Conservation (phyloP, 2,888 invertebrate species). For the Timema podura region DNA sequence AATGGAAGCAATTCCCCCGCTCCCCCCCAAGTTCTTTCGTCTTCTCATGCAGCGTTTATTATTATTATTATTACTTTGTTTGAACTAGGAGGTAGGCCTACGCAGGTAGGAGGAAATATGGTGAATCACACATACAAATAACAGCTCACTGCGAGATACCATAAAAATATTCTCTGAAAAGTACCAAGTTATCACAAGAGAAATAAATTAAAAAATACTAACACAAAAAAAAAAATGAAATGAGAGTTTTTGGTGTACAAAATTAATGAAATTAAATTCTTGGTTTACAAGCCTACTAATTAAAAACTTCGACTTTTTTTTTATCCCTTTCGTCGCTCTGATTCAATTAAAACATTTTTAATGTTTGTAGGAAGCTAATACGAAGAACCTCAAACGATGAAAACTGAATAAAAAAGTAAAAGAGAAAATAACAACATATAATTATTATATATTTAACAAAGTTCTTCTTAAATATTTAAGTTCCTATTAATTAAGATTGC, state of each 20-base stretch:
- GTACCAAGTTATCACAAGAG: slow-evolving; percentile 12
- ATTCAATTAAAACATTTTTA: slow-evolving; percentile 17
- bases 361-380: slow-evolving; percentile 17
- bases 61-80: too few relatives aligned
- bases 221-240: slow-evolving; percentile 15
- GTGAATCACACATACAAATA: too few relatives aligned
- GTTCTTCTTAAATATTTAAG: slow-evolving; percentile 14
- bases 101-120: too few relatives aligned
- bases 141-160: too few relatives aligned
- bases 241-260: slow-evolving; percentile 15
- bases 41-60: too few relatives aligned
- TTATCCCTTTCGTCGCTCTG: slow-evolving; percentile 9
- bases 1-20: too few relatives aligned
- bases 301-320: slow-evolving; percentile 16
- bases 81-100: too few relatives aligned
- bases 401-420: slow-evolving; percentile 6
- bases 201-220: slow-evolving; percentile 12
- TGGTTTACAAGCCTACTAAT: slow-evolving; percentile 16
- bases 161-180: too few relatives aligned
- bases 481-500: slow-evolving; percentile 16
- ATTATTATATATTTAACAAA: slow-evolving; percentile 12
- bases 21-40: too few relatives aligned
- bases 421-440: slow-evolving; percentile 3
- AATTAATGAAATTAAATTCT: slow-evolving; percentile 17
- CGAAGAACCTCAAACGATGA: slow-evolving; percentile 12